Evolutionary conservation across 2,888 invertebrate species (phyloP), one percentile per base, ranked within the genome.

Genomic region (Xanthia icteritia): DNA sequence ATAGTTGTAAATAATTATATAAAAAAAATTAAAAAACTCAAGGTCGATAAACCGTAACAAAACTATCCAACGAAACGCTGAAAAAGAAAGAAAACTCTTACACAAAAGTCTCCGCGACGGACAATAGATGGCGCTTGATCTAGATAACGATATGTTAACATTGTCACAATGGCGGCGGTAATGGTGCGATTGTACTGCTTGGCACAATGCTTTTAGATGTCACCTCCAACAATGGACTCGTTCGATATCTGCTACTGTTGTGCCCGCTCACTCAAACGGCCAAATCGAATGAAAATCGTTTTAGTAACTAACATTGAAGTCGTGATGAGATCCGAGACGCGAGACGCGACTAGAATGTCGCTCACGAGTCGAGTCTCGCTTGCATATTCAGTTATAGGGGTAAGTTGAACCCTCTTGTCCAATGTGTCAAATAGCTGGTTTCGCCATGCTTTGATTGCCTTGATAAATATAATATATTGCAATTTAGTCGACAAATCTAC

Each of bases 91-190:
- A 90, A 91, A 93, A 93, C 92, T 89, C 89, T 90, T 87, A 86
- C 92, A 94, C 93, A 95, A 94, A 94, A 95, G 94, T 95, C 92
- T 92, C 91, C 90, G 88, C 86, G 87, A 89, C 92, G 94, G 95
- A 96, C 96, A 96, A 96, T 95, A 96, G 96, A 96, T 96, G 96
- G 95, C 95, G 96, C 94, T 95, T 94, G 96, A 96, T 96, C 95
- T 93, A 94, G 96, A 96, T 96, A 96, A 96, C 94, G 96, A 96
- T 96, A 96, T 96, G 96, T 96, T 96, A 96, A 96, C 96, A 95
- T 95, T 94, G 96, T 96, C 95, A 96, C 96, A 96, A 96, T 95
- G 94, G 95, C 93, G 92, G 89, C 94, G 93, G 96, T 96, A 96
- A 96, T 96, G 95, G 96, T 91, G 93, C 95, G 95, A 96, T 95